Evolutionary conservation across 2,888 invertebrate species (phyloP).

Genomic region (Acanthoscelides obtectus): DNA sequence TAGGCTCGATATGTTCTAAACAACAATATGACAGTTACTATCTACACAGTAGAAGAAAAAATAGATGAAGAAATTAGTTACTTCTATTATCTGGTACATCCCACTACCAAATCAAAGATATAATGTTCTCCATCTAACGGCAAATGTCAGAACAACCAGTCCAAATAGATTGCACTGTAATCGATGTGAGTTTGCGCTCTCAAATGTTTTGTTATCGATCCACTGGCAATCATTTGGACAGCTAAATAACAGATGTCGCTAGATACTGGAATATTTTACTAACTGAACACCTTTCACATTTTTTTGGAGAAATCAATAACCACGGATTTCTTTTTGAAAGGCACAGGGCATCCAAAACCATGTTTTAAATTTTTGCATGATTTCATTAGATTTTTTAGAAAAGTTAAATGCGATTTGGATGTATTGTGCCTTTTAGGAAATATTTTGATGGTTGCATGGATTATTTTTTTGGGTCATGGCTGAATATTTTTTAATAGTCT

Average conservation of each 20-base stretch:
- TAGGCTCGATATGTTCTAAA: too few species aligned
- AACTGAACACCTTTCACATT: conserved; percentile 17
- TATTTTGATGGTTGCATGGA: conserved; percentile 29
- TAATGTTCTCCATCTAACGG: background rate
- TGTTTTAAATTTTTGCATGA: conserved; percentile 11
- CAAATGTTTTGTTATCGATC: conserved; percentile 10
- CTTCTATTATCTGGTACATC: background rate
- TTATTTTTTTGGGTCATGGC: conserved; percentile 22
- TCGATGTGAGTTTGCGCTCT: conserved; percentile 4
- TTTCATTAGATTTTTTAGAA: background rate
- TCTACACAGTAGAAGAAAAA: too few species aligned
- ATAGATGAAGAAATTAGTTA: background rate
- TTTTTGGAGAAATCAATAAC: conserved; percentile 19
- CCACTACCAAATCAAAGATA: background rate
- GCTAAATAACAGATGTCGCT: conserved; percentile 18
- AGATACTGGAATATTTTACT: conserved; percentile 15
- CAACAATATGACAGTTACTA: too few species aligned
- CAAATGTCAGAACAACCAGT: conserved; percentile 11
- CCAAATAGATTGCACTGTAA: conserved; percentile 2
- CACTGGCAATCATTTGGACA: conserved; percentile 2
- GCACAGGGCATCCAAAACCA: conserved; percentile 18
- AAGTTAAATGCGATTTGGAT: conserved; percentile 2
- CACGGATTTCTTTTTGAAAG: conserved; percentile 7
- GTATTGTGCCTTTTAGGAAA: conserved; percentile 8
- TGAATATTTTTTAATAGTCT: conserved; percentile 4